phyloP scores from a whole-genome alignment of 2,888 invertebrate species.

The Caenorhabditis doughertyi region DNA sequence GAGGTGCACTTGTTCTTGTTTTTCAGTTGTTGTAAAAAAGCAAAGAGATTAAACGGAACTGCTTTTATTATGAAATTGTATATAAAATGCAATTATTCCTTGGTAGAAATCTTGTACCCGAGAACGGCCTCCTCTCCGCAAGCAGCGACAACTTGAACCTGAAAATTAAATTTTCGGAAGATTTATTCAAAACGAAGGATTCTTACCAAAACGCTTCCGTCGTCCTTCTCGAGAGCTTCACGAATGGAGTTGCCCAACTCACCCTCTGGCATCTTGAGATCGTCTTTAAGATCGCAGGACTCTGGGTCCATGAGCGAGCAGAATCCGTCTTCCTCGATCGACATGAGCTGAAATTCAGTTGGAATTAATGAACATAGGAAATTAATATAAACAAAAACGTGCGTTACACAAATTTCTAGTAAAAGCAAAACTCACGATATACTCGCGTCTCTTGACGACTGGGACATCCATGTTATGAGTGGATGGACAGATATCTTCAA shows the following conservation, averaged over 20 bases:
- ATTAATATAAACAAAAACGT: not conserved
- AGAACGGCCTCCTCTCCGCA: conserved; percentile 82
- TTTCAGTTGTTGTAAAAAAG: conserved; percentile 36
- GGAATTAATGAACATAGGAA: not conserved
- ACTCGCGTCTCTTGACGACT: conserved; percentile 97
- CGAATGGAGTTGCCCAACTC: conserved; percentile 93
- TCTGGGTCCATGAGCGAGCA: conserved; percentile 94
- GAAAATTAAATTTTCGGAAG: not conserved
- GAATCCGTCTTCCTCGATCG: conserved; percentile 91
- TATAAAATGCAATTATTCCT: conserved; percentile 71
- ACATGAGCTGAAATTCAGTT: conserved; percentile 87
- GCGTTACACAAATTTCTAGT: not conserved
- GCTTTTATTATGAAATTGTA: conserved; percentile 49
- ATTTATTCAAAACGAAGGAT: not conserved
- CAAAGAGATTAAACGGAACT: conserved; percentile 29
- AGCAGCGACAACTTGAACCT: conserved; percentile 80
- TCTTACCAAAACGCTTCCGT: conserved; percentile 74
- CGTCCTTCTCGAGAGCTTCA: conserved; percentile 86
- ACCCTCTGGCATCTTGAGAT: conserved; percentile 95
- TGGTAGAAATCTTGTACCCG: conserved; percentile 81
- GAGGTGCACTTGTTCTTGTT: conserved; percentile 59
- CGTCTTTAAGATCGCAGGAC: conserved; percentile 87
- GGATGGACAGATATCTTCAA: conserved; percentile 99
- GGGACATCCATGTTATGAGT: conserved; percentile 99
- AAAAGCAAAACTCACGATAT: conserved; percentile 86